Evolutionary conservation across 2,888 invertebrate genomes (phyloP).

Genomic region (Caenorhabditis wallacei): DNA sequence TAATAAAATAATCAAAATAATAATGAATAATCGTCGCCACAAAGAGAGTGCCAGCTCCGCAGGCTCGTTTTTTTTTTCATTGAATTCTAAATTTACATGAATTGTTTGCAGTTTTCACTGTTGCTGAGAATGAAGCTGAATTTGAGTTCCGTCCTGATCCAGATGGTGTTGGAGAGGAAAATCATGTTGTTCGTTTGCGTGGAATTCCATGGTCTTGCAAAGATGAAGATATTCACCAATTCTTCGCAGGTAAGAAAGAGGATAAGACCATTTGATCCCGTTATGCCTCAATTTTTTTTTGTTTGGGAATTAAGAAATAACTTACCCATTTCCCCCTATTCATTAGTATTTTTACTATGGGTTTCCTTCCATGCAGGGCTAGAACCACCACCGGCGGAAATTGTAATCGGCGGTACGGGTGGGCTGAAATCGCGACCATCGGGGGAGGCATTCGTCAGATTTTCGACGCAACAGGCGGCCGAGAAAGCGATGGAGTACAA

Average conservation of each 20-base stretch:
- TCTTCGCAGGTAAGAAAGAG: conserved; percentile 74
- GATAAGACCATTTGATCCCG: neutral
- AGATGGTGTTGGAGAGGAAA: conserved; percentile 33
- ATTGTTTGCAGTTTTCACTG: conserved; percentile 63
- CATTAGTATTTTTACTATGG: conserved; percentile 12
- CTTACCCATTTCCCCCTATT: neutral
- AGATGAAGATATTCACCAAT: conserved; percentile 72
- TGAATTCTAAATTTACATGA: neutral
- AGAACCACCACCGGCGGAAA: conserved; percentile 75
- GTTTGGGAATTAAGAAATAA: neutral
- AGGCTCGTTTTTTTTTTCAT: too few species aligned
- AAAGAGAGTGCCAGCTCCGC: too few species aligned
- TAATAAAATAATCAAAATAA: too few species aligned
- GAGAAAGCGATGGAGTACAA: conserved; percentile 78
- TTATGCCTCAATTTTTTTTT: neutral
- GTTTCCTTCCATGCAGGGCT: conserved; percentile 69
- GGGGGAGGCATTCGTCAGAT: conserved; percentile 81
- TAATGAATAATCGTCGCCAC: too few species aligned
- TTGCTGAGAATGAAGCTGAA: conserved; percentile 47
- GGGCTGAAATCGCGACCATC: conserved; percentile 76
- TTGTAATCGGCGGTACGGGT: conserved; percentile 79
- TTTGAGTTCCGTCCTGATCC: conserved; percentile 32
- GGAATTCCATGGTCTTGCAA: conserved; percentile 78
- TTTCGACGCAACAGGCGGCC: conserved; percentile 73
- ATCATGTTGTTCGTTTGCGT: conserved; percentile 72